Evolutionary conservation across 1,140 invertebrate species (phyloP), one percentile per base, ranked within the genome.

Genomic region (Diplogasteroides magnus): DNA sequence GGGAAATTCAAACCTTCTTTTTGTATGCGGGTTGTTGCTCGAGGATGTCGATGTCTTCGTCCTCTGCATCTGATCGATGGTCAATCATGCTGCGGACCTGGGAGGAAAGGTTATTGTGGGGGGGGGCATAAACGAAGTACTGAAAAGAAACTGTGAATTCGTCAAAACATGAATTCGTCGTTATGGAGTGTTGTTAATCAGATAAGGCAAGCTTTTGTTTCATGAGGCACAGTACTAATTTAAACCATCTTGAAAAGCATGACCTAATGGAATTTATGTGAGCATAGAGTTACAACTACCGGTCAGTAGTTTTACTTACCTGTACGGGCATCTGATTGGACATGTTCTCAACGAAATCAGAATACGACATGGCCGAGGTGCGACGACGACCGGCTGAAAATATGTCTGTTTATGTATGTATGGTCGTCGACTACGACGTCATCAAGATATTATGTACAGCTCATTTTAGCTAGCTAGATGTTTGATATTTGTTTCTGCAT

Each of bases 21-120:
- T 77, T 78, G 58, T 71, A 81, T n/a, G 67, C 70, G 1, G 78
- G 79, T 71, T 81, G 78, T 31, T 77, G 65, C 64, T 80, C 78
- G 19, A 80, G 60, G 56, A 80, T 77, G 59, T 80, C 78, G 26
- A 59, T 75, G 26, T 73, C 76, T n/a, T 76, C 64, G n/a, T 76
- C 73, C 64, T 71, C 37, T 6, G 37, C 37, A 19, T 48, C 37
- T 11, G 37, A 48, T 48, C 37, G 37, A 19, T 48, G 19, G 37
- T 48, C 37, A 19, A 48, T 48, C 6, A 19, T 48, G 6, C 6
- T 11, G 37, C 37, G 37, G 19, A 48, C 19, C 37, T 48, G 19
- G 37, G 6, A 19, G 37, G 19, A 48, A 48, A 48, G 37, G n/a
- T n/a, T n/a, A n/a, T n/a, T n/a, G n/a, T n/a, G n/a, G n/a, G n/a